A percentile compares a stretch with the other conserved stretches of the same genome.
Conservation (phyloP, 2,888 invertebrate species). For the Cephus rjabovi region DNA sequence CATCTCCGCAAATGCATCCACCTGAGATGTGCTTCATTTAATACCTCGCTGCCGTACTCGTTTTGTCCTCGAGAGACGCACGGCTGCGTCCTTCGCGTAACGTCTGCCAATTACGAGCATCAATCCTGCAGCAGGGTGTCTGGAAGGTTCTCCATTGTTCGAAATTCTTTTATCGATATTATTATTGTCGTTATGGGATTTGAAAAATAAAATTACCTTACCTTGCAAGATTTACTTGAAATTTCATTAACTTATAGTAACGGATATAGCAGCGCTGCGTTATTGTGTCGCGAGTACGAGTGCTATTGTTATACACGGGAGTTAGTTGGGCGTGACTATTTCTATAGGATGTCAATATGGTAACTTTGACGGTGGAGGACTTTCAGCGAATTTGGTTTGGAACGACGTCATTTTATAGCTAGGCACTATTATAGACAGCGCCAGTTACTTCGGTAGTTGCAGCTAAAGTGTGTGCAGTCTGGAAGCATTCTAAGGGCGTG, state of each 20-base stretch:
- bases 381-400: conserved; percentile 43
- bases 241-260: not conserved
- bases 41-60: not conserved
- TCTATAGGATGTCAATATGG: not conserved
- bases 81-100: not conserved
- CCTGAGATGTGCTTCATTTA: not conserved
- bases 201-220: not conserved
- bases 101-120: not conserved
- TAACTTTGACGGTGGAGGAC: not conserved
- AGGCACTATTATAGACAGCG: conserved; percentile 53
- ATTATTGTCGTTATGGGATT: not conserved
- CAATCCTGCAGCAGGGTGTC: not conserved
- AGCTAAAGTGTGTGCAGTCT: conserved; percentile 41
- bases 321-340: not conserved
- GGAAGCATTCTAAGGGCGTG: conserved; percentile 32
- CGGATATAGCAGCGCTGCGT: not conserved
- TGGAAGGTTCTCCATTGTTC: not conserved
- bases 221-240: not conserved
- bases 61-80: not conserved
- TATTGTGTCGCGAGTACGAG: not conserved
- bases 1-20: conserved; percentile 11
- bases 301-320: not conserved
- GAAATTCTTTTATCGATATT: not conserved
- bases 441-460: conserved; percentile 51
- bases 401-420: conserved; percentile 54